Base-by-base conservation (phyloP, 2,113 vertebrate genomes). In the Urocolius indicus region DNA sequence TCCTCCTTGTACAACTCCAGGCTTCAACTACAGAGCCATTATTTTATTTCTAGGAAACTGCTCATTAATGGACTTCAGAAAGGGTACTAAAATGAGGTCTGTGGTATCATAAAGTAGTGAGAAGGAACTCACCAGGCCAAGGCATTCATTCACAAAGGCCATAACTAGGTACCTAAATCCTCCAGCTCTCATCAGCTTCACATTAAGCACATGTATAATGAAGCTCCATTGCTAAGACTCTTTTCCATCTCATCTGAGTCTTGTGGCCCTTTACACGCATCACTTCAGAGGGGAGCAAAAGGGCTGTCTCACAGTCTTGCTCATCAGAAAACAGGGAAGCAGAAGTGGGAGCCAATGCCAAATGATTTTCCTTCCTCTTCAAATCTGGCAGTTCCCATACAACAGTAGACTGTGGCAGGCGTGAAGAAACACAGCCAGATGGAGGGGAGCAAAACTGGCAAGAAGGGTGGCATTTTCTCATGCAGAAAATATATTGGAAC, bases 361-460 rank as follows among this genome's bases (percentile, higher is more conserved):
- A 89, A n/a, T 45, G 18, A 0, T 65, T 89, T 66, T 75, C 45
- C 82, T 34, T 94, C 36, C 84, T 76, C 89, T 72, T 87, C 87
- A 91, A 87, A 96, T 91, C 78, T 52, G 58, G 71, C 58, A 15
- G 1, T 73, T 84, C 51, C 46, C 0, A 0, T 38, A 63, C 38
- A 72, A 48, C 54, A 79, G 54, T 62, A 77, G 63, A 59, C 36
- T 66, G 43, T 66, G 74, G 74, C 82, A 95, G 78, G 67, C 8
- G 0, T 59, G 34, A 41, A 89, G 41, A 93, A 91, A 89, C 2
- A 1, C 0, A 3, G 63, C 75, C 95, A 95, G 94, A 87, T 95
- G 95, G 91, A 97, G 89, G 52, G 65, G 59, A 91, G n/a, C 71
- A 90, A 77, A 96, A 77, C 91, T 93, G 84, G 74, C 91, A 89